Conservation (phyloP, 2,888 invertebrate genomes). For the Cosmia trapezina region DNA sequence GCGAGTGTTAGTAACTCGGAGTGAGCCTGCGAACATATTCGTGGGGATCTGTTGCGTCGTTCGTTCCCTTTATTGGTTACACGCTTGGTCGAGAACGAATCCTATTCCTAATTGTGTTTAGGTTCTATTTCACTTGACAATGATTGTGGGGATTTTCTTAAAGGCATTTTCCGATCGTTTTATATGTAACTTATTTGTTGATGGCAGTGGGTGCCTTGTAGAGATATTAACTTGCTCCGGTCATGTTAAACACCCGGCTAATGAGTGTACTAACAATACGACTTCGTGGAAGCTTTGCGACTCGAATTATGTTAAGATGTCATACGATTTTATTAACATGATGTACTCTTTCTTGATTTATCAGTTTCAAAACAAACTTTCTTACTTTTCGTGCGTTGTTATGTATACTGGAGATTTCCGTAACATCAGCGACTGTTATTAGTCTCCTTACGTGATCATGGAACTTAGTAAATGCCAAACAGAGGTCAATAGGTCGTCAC, state of each 20-base stretch:
- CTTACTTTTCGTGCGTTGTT: not conserved
- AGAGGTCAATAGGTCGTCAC: constrained; percentile 31
- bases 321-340: constrained; percentile 44
- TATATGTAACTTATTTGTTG: constrained; percentile 83
- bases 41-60: constrained; percentile 88
- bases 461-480: constrained; percentile 7
- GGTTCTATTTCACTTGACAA: constrained; percentile 79
- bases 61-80: constrained; percentile 85
- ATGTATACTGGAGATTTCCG: constrained; percentile 5
- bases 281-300: constrained; percentile 62
- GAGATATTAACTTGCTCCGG: constrained; percentile 78
- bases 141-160: constrained; percentile 74
- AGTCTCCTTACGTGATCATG: not conserved
- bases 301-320: constrained; percentile 60
- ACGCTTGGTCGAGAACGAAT: constrained; percentile 78
- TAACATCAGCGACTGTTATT: constrained; percentile 3
- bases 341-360: constrained; percentile 12
- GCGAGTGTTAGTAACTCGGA: constrained; percentile 90
- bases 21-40: constrained; percentile 90
- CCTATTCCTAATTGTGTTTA: constrained; percentile 80
- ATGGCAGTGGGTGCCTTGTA: constrained; percentile 75
- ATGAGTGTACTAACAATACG: constrained; percentile 71
- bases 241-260: constrained; percentile 76
- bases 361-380: constrained; percentile 15
- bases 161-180: constrained; percentile 81